Base-by-base conservation (phyloP, 64 coral and sea anemone genomes). In the Platygyra sinensis region DNA sequence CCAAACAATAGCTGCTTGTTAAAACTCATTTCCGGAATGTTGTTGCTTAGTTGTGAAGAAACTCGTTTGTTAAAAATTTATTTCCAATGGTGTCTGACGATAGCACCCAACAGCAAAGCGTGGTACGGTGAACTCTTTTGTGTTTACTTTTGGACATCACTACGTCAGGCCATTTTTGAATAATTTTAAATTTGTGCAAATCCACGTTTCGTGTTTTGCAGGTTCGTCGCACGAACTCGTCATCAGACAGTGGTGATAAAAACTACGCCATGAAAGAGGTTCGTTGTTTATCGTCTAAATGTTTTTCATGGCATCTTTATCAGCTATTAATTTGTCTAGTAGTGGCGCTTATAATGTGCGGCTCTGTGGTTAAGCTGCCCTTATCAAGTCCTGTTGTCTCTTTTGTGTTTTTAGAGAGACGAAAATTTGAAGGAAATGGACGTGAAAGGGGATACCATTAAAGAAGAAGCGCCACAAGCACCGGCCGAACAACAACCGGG, bases 31-130 rank as follows among this genome's bases (percentile, higher is more conserved):
- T 83, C 22, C 80, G 60, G 59, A 67, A 62, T 22, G 17, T 64
- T 51, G 81, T 85, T 85, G 81, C 81, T 24, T 85, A 51, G 81
- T 19, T 67, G 60, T 83, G 80, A 67, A 22, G 24, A 77, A 65
- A 19, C 31, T 31, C 13, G 39, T 85, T 85, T 85, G 81, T 85
- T 85, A 85, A 85, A 85, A 85, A 85, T 85, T 85, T 71, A 85
- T 85, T 69, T 79, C 60, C 19, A 85, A 67, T 71, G 62, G 62
- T 85, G 62, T 72, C 33, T 11, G 38, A 85, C 36, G 20, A 49
- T 42, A 52, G 62, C 2, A 46, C 62, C 32, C 14, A 42, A 63
- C 63, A 85, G 81, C 63, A 85, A 72, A 72, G 50, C 9, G 62
- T 72, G 19, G 81, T 85, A 49, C 33, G 81, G 50, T 22, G 14